Evolutionary conservation across 2,797 vertebrate genomes (phyloP).

Genomic region (Arnoldichthys spilopterus): DNA sequence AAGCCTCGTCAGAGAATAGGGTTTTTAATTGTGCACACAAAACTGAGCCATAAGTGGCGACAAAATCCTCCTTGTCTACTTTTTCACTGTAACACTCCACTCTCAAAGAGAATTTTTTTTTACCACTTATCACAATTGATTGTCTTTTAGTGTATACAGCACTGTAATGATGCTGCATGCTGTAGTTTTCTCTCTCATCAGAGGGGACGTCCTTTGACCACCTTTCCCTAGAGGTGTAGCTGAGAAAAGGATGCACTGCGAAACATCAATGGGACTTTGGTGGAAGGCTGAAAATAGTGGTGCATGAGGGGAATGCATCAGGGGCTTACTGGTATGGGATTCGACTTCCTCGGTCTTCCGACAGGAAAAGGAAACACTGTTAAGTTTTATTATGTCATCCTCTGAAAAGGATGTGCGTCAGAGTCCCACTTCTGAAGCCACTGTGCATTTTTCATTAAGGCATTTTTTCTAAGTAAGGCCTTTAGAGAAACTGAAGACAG

Average conservation of each 20-base stretch:
- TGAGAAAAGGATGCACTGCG: conserved; percentile 48
- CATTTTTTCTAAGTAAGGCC: conserved; percentile 17
- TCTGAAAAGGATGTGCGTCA: conserved; percentile 61
- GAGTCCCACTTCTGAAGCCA: conserved; percentile 49
- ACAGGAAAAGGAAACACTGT: conserved; percentile 77
- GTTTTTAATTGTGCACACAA: conserved; percentile 1
- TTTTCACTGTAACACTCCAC: background rate
- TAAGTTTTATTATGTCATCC: conserved; percentile 66
- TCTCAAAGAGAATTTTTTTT: background rate
- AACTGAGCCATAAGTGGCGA: background rate
- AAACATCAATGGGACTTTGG: conserved; percentile 58
- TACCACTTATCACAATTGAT: background rate
- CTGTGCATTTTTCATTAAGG: conserved; percentile 61
- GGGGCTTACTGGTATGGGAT: conserved; percentile 54
- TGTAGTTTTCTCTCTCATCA: conserved; percentile 40
- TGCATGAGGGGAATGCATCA: conserved; percentile 50
- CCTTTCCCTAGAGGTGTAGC: conserved; percentile 58
- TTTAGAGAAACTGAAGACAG: conserved; percentile 1
- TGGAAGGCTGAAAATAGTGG: conserved; percentile 68
- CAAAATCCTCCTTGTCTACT: background rate
- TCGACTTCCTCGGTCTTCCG: conserved; percentile 58
- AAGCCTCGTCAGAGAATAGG: conserved; percentile 7
- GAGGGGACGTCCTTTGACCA: conserved; percentile 55
- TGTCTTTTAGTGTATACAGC: conserved; percentile 17
- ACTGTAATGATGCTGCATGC: background rate